Evolutionary conservation across 2,888 invertebrate genomes (phyloP).

Genomic region (Sussaba pulchella): DNA sequence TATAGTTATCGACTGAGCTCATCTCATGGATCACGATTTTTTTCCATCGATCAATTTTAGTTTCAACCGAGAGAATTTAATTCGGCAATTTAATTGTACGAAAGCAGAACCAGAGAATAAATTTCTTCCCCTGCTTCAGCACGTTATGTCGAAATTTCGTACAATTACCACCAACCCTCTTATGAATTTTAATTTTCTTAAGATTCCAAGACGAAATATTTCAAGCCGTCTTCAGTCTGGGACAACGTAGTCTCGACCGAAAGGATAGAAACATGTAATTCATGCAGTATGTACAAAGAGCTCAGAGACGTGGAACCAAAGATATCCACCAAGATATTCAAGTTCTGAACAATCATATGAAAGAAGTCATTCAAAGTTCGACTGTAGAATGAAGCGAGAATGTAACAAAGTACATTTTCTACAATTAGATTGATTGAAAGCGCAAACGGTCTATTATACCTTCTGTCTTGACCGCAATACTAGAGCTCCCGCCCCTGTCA

Average conservation of each 20-base stretch:
- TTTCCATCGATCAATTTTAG: not conserved
- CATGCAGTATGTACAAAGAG: constrained; percentile 14
- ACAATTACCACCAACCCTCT: constrained; percentile 74
- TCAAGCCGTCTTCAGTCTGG: constrained; percentile 47
- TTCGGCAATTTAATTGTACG: too few relatives aligned
- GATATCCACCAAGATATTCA: constrained; percentile 38
- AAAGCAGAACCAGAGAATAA: not conserved
- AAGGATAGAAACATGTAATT: not conserved
- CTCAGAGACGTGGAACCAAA: constrained; percentile 24
- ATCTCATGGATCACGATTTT: not conserved
- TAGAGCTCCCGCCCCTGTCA: too few relatives aligned
- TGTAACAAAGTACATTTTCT: constrained; percentile 20
- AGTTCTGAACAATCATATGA: constrained; percentile 54
- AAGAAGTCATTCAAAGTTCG: not conserved
- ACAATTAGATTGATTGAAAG: constrained; percentile 30
- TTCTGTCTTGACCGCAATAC: constrained; percentile 6
- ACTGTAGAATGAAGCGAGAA: constrained; percentile 2
- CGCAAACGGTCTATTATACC: constrained; percentile 16
- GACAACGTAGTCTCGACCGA: constrained; percentile 66
- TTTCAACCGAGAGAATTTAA: not conserved
- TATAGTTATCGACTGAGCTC: too few relatives aligned
- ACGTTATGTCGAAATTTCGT: constrained; percentile 63
- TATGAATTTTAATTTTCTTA: constrained; percentile 76
- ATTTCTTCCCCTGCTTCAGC: not conserved
- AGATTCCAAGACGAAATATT: constrained; percentile 62